Evolutionary conservation across 2,113 vertebrate genomes (phyloP), one percentile per base, ranked within the genome.

Genomic region (Callionymus lyra): DNA sequence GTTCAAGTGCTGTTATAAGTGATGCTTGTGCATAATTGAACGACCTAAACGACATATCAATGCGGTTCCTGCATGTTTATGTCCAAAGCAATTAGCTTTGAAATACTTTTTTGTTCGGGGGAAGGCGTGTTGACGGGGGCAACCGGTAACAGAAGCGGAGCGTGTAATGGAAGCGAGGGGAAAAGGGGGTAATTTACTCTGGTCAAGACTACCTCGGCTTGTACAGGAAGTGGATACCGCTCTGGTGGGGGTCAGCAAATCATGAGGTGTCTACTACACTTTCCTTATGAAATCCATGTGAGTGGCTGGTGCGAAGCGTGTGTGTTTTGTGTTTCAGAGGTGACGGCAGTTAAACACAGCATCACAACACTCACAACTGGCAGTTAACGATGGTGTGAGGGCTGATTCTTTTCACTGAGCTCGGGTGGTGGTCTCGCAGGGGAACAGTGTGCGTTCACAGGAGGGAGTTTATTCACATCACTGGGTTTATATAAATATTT

Each of bases 41-140:
- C 50, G 61, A 47, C 41, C 19, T 52, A 66, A 63, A 70, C 62
- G 63, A 49, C 69, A 73, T 66, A 77, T 80, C 67, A 71, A 50
- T 38, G 56, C 2, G 36, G 44, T 65, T 74, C 73, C 48, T 53
- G 67, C 59, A 31, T 60, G 60, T 76, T 77, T 66, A 59, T 68
- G 70, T 81, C 63, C 12, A 53, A 62, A 59, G 45, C 44, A 68
- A 82, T 82, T 82, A 80, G 44, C 54, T 57, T 45, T 65, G 50
- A 74, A 76, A 56, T 62, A 41, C 53, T 70, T 76, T 49, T 19
- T 11, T 13, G n/a, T n/a, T n/a, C n/a, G n/a, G n/a, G 12, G 11
- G 34, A 16, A 21, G 15, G 14, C 33, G 36, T 13, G 37, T 17
- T 17, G n/a, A 15, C 11, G 34, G 40, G 16, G 41, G 35, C 17